Evolutionary conservation across 2,113 vertebrate genomes (phyloP), one percentile per base, ranked within the genome.

Genomic region (Orcinus orca): DNA sequence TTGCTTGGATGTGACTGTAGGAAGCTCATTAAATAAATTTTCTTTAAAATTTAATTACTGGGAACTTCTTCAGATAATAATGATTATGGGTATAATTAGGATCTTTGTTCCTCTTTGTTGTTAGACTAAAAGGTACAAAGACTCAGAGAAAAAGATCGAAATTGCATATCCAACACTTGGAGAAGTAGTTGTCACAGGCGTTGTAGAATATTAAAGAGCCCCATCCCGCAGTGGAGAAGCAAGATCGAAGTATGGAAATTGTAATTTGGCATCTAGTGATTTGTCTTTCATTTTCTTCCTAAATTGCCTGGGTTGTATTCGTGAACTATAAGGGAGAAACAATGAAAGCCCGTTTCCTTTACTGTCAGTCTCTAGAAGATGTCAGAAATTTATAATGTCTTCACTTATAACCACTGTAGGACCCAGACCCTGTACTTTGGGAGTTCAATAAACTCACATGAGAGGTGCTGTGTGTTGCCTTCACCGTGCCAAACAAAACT

Each of bases 41-140:
- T 98, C 98, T 98, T 98, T 98, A 98, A 98, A 98, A 98, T 98
- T 98, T 98, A 98, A 98, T 98, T 98, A 98, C 98, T 97, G 97
- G 97, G 98, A 98, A 98, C 98, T 98, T 98, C 98, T 98, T 98
- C 96, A 96, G 98, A 98, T 98, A 98, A 98, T 98, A 98, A 98
- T 96, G 98, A 98, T 97, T 98, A 98, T 95, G 98, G 98, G 97
- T 98, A 97, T 98, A 98, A 98, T 98, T 98, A 98, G 97, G 98
- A 98, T 98, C 98, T 98, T 98, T 98, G 98, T 98, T 98, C 94
- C 98, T 98, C 98, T 98, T 98, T 98, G 98, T 95, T 86, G 97
- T 98, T 97, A 90, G 97, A 92, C 98, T 97, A 98, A 98, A 98
- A 98, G 98, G 98, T 98, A 98, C 94, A 98, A 98, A 98, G 98